These are phyloP conservation scores for Phanerotoma sp. DNA, from an alignment of 2,888 invertebrate genomes.

Conservation along the genomic window DNA sequence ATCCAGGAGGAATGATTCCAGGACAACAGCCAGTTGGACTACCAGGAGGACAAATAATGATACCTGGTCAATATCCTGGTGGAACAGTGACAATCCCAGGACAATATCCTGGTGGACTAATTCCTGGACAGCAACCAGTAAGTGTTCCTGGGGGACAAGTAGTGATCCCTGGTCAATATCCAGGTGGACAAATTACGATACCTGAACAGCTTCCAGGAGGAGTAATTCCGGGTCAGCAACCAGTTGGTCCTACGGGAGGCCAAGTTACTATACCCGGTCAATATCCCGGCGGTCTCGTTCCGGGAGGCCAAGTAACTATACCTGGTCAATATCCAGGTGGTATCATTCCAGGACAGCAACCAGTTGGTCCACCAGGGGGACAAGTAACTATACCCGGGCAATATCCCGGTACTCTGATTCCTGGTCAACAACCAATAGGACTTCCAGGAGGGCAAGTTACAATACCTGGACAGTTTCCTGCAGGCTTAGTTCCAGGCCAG, in stretches of 20 bases:
- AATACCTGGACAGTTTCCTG: not conserved
- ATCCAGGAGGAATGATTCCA: conserved; percentile 8
- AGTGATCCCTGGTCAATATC: conserved; percentile 28
- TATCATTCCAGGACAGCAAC: not conserved
- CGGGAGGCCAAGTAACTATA: conserved; percentile 4
- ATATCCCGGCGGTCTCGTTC: conserved; percentile 22
- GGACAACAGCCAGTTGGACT: not conserved
- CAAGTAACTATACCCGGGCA: not conserved
- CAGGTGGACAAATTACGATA: conserved; percentile 16
- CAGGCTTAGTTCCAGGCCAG: too few relatives aligned
- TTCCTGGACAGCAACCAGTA: conserved; percentile 29
- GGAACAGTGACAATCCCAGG: not conserved
- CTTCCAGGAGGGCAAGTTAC: conserved; percentile 13
- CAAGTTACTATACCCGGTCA: not conserved
- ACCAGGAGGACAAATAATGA: not conserved
- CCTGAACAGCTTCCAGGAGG: too few relatives aligned
- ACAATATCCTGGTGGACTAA: conserved; percentile 22
- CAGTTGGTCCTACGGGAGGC: conserved; percentile 16
- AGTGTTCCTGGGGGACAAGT: conserved; percentile 26
- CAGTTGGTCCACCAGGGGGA: not conserved
- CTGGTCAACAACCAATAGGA: not conserved
- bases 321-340: conserved; percentile 13
- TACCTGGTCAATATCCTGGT: conserved; percentile 7
- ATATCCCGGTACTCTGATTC: conserved; percentile 3
- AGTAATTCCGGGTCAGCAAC: conserved; percentile 28